A percentile compares a stretch with the other conserved stretches of the same genome.
phyloP scores from a whole-genome alignment of 1,140 invertebrate species.

The Philaenus spumarius region DNA sequence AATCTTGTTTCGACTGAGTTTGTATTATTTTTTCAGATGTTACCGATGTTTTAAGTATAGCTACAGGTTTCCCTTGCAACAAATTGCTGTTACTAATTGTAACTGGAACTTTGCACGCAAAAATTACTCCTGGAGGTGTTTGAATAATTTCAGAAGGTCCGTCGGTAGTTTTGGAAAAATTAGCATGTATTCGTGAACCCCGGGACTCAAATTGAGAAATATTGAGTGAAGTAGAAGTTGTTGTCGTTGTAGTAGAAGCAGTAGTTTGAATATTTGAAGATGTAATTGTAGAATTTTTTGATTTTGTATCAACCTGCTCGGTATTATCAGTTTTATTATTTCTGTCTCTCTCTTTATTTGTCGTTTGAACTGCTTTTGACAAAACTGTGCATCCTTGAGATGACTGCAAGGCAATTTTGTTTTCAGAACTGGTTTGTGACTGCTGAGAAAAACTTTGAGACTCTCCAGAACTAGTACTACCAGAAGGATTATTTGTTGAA shows the following conservation, averaged over 20 bases:
- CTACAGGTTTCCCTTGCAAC: constrained; percentile 24
- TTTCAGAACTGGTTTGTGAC: constrained; percentile 7
- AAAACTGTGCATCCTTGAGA: constrained; percentile 12
- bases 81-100: constrained; percentile 16
- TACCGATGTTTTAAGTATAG: constrained; percentile 23
- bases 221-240: constrained; percentile 9
- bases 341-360: constrained; percentile 15
- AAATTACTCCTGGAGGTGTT: constrained; percentile 22
- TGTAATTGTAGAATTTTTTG: neutral
- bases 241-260: neutral
- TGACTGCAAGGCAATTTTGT: neutral
- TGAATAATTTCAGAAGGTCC: constrained; percentile 4
- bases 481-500: neutral
- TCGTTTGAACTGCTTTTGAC: constrained; percentile 17
- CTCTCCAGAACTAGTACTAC: neutral
- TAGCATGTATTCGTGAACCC: constrained; percentile 3
- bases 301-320: neutral
- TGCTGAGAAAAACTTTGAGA: constrained; percentile 15
- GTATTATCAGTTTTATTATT: constrained; percentile 9
- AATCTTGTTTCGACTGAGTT: constrained; percentile 15
- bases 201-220: neutral
- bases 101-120: constrained; percentile 23
- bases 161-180: neutral
- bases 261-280: neutral
- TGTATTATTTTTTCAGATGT: constrained; percentile 3